Base-by-base conservation (phyloP, 2,113 vertebrate genomes). In the Cisticola juncidis region DNA sequence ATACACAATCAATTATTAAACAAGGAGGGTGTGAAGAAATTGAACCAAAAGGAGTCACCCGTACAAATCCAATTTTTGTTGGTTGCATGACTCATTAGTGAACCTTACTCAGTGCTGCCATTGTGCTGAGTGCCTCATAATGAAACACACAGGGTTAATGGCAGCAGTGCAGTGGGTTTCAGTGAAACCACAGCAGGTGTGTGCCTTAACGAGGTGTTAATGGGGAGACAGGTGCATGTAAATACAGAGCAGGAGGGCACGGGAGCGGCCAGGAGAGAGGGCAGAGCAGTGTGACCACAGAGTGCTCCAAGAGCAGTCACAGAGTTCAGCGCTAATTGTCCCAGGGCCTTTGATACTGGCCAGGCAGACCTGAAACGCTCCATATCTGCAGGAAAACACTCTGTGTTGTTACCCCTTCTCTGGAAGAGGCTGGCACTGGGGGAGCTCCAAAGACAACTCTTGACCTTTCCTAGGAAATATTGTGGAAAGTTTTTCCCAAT, bases 101-200 rank as follows among this genome's bases (percentile, higher is more conserved):
- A 96, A 10, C 79, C 74, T 73, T 81, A 86, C 72, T 97, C 93
- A 93, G 83, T 93, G 71, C 83, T 91, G 26, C 81, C 65, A 95
- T 97, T 97, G 92, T 97, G 81, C 83, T 31, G 65, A 86, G 62
- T 22, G 25, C 80, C 58, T 74, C 35, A 20, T 96, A 95, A 97
- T 92, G 90, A 97, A 97, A 93, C 71, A 35, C 64, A 84, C 51
- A 25, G 93, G 86, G 81, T 94, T 94, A 95, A 93, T 54, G 58
- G 72, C 48, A 92, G 74, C 69, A 73, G 68, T 91, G 92, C 81
- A 90, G 69, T 25, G 71, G 68, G 80, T 87, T 96, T 94, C 80
- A 95, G 96, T 88, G 92, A 94, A 97, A 92, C 93, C 95, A 74
- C 90, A 93, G 92, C 97, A 97, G 97, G 95, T 97, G 96, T 96